These are phyloP conservation scores for Rattus rattus DNA, from an alignment of 2,113 vertebrate genomes.

Conservation along the genomic window DNA sequence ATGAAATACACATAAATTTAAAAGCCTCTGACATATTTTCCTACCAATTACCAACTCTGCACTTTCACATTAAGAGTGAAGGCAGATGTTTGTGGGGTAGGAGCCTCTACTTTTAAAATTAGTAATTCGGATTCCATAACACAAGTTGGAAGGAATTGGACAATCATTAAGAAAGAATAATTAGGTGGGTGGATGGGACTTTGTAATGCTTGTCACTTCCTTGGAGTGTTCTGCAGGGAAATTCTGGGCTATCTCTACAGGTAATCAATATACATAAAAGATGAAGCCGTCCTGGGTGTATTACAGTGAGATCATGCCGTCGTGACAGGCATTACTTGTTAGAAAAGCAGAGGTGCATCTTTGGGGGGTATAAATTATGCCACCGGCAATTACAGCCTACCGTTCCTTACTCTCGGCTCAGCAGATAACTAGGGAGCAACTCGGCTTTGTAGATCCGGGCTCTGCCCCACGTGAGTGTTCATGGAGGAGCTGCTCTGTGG, in stretches of 20 bases:
- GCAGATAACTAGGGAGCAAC: neutral
- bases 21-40: neutral
- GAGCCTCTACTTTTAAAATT: neutral
- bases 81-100: neutral
- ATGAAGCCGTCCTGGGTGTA: constrained; percentile 4
- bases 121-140: constrained; percentile 37
- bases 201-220: constrained; percentile 3
- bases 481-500: neutral
- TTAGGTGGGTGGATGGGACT: constrained; percentile 45
- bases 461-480: neutral
- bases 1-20: neutral
- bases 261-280: constrained; percentile 57
- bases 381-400: neutral
- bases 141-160: neutral
- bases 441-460: neutral
- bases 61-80: neutral
- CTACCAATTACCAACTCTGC: neutral
- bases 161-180: constrained; percentile 34
- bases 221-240: constrained; percentile 41
- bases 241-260: constrained; percentile 18
- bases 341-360: neutral
- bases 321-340: neutral
- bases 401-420: neutral
- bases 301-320: neutral
- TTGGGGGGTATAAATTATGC: neutral